These are phyloP conservation scores for Tenthredo amoena DNA, from an alignment of 2,888 invertebrate genomes.

Conservation along the genomic window DNA sequence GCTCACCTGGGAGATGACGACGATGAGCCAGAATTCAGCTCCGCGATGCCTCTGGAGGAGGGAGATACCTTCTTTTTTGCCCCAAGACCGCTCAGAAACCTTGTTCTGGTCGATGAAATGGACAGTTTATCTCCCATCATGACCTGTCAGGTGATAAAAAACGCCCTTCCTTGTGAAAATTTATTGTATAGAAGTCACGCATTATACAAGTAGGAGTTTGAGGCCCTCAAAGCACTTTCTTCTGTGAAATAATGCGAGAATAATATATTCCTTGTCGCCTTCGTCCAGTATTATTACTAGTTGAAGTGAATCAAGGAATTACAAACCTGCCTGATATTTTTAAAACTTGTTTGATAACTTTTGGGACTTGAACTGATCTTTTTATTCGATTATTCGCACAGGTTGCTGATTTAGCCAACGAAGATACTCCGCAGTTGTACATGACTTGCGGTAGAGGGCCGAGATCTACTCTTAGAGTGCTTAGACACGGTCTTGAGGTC, in stretches of 20 bases:
- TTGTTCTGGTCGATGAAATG: constrained; percentile 97
- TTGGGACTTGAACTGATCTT: constrained; percentile 12
- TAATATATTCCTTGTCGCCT: constrained; percentile 74
- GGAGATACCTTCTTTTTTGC: constrained; percentile 99
- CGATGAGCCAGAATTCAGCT: constrained; percentile 99
- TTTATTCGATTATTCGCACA: constrained; percentile 62
- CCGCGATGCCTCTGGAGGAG: constrained; percentile 98
- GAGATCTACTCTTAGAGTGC: constrained; percentile 92
- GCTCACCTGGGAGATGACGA: constrained; percentile 99
- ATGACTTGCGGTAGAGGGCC: constrained; percentile 98
- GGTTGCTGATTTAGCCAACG: constrained; percentile 97
- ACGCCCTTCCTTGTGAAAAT: neutral
- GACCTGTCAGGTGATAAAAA: constrained; percentile 82
- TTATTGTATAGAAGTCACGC: constrained; percentile 51
- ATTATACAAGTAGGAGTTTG: constrained; percentile 69
- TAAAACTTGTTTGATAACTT: neutral
- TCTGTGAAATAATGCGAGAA: constrained; percentile 71
- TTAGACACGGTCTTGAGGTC: constrained; percentile 98
- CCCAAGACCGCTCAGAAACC: constrained; percentile 94
- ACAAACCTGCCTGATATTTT: constrained; percentile 60
- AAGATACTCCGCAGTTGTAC: constrained; percentile 99
- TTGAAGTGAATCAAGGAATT: constrained; percentile 74
- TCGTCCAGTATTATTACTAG: constrained; percentile 70
- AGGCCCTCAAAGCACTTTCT: constrained; percentile 61
- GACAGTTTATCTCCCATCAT: constrained; percentile 97